Evolutionary conservation across 2,113 vertebrate genomes (phyloP).

Genomic region (Monarcha castaneiventris): DNA sequence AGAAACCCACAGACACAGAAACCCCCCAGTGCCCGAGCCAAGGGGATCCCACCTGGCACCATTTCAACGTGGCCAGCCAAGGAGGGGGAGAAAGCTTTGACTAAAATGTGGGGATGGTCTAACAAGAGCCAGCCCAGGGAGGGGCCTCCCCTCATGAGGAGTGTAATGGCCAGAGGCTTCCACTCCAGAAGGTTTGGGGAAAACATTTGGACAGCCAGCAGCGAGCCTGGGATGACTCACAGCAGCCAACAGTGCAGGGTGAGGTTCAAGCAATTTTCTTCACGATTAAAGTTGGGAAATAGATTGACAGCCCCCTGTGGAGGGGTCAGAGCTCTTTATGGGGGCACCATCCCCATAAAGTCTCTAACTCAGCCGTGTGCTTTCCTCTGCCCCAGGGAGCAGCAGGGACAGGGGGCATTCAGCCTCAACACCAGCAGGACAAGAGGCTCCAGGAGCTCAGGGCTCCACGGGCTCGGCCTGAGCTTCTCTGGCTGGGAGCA

Average conservation of each 20-base stretch:
- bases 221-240: constrained; percentile 27
- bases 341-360: not conserved
- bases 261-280: not conserved
- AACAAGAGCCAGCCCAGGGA: not conserved
- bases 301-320: not conserved
- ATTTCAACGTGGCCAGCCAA: not conserved
- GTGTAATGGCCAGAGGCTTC: not conserved
- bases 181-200: not conserved
- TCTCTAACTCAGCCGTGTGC: not conserved
- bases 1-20: not conserved
- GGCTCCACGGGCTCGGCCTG: not conserved
- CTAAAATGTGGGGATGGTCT: not conserved
- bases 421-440: not conserved
- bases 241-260: not conserved
- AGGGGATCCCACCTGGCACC: not conserved
- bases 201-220: constrained; percentile 41
- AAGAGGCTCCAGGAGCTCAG: not conserved
- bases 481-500: not conserved
- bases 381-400: not conserved
- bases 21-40: rapidly evolving
- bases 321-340: not conserved
- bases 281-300: not conserved
- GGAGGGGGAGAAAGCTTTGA: not conserved
- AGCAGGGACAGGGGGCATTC: not conserved
- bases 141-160: not conserved